A percentile compares a stretch with the other conserved stretches of the same genome.
Evolutionary conservation across 2,797 vertebrate species (phyloP).

Genomic region (Mormyrus proboscirostris): DNA sequence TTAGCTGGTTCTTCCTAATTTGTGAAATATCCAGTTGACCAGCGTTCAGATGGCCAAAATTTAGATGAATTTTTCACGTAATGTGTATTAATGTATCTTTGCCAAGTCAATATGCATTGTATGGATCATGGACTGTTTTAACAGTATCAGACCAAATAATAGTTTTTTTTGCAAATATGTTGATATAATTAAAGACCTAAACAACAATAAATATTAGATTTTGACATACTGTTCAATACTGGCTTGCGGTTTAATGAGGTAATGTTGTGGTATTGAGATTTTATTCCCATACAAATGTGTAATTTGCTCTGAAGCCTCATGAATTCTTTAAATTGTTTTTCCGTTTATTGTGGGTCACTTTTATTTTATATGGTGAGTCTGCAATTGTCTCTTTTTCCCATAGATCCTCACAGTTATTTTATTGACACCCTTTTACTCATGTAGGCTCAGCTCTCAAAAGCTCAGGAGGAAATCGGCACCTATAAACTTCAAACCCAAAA

Average conservation of each 20-base stretch:
- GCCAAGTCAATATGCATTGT: not conserved
- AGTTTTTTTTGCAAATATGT: not conserved
- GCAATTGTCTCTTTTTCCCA: not conserved
- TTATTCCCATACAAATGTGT: not conserved
- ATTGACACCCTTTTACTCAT: slow-evolving; percentile 33
- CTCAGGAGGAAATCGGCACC: slow-evolving; percentile 73
- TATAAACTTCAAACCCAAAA: slow-evolving; percentile 80
- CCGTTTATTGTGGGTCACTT: not conserved
- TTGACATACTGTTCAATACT: not conserved
- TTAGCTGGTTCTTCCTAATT: not conserved
- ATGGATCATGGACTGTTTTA: not conserved
- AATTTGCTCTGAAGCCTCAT: not conserved
- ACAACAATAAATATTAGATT: not conserved
- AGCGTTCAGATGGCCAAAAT: not conserved
- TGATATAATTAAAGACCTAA: not conserved
- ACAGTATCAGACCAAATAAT: not conserved
- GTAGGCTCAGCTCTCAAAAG: slow-evolving; percentile 76
- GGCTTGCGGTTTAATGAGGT: not conserved
- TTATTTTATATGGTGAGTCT: not conserved
- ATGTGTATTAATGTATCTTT: not conserved
- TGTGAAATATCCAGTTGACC: not conserved
- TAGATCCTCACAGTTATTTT: not conserved
- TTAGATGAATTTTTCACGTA: not conserved
- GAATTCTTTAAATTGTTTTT: not conserved
- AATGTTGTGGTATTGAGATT: not conserved